Percentiles rank a stretch among this genome's conserved stretches.
phyloP scores from a whole-genome alignment of 2,113 vertebrate genomes.

The Mustela nigripes region DNA sequence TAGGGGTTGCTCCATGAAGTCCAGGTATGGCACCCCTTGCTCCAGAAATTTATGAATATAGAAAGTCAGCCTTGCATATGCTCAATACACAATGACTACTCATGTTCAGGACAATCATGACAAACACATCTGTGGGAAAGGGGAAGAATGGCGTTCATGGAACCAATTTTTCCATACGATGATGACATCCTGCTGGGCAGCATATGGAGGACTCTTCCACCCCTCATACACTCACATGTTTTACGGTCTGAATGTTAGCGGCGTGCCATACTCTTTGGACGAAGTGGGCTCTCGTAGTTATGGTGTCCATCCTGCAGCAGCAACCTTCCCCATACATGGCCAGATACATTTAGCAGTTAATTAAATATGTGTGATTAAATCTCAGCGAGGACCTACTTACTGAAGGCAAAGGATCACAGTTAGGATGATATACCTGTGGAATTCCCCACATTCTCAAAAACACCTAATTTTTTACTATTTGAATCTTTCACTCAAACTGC shows the following conservation, averaged over 20 bases:
- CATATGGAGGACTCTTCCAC: too few species aligned
- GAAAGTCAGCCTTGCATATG: background rate
- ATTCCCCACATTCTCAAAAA: background rate
- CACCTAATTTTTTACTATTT: background rate
- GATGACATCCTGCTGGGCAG: background rate
- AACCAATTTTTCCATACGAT: too few species aligned
- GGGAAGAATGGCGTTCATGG: background rate
- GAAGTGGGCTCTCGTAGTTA: background rate
- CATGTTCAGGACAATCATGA: background rate
- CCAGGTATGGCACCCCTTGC: background rate
- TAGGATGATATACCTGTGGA: background rate
- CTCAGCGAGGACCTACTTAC: background rate
- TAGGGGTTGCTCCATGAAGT: background rate
- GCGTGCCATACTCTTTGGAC: too few species aligned
- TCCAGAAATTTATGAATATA: background rate
- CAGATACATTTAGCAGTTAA: background rate
- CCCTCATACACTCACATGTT: background rate
- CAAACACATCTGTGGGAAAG: background rate
- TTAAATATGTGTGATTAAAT: background rate
- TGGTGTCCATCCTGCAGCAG: background rate
- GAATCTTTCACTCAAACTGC: background rate
- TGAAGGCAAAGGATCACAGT: background rate
- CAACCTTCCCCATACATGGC: too few species aligned
- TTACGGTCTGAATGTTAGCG: background rate
- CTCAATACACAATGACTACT: background rate